These are phyloP conservation scores for Isaurus tuberculatus DNA, from an alignment of 92 coral and sea anemone genomes.

Conservation along the genomic window DNA sequence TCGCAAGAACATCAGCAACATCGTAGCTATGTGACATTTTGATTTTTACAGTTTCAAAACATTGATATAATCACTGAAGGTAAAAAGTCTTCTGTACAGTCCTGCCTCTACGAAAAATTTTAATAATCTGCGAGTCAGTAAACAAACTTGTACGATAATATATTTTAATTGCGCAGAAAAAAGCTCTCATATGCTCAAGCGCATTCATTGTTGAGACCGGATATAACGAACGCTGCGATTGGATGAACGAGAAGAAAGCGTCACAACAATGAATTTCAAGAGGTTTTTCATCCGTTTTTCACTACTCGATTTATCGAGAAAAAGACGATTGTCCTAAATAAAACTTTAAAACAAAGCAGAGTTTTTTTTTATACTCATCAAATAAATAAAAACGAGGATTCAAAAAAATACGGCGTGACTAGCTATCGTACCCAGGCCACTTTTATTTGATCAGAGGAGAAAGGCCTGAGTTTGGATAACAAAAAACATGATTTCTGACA, in stretches of 20 bases:
- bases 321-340: too few species aligned
- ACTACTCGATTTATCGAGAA: too few species aligned
- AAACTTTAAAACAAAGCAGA: too few species aligned
- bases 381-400: too few species aligned
- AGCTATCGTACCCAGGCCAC: too few species aligned
- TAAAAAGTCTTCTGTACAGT: background rate
- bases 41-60: conserved; percentile 2
- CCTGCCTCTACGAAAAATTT: background rate
- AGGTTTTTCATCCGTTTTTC: too few species aligned
- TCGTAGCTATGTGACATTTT: conserved; percentile 20
- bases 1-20: conserved; percentile 7
- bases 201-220: conserved; percentile 15
- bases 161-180: background rate
- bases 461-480: too few species aligned
- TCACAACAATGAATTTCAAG: too few species aligned
- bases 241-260: background rate
- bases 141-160: conserved; percentile 15
- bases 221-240: conserved; percentile 15
- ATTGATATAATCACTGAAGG: background rate
- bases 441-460: too few species aligned
- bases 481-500: too few species aligned
- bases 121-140: conserved; percentile 8
- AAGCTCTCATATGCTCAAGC: background rate
- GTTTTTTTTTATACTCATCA: too few species aligned
- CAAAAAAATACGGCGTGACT: too few species aligned